Evolutionary conservation across 2,888 invertebrate species (phyloP).

Genomic region (Fragum sueziense): DNA sequence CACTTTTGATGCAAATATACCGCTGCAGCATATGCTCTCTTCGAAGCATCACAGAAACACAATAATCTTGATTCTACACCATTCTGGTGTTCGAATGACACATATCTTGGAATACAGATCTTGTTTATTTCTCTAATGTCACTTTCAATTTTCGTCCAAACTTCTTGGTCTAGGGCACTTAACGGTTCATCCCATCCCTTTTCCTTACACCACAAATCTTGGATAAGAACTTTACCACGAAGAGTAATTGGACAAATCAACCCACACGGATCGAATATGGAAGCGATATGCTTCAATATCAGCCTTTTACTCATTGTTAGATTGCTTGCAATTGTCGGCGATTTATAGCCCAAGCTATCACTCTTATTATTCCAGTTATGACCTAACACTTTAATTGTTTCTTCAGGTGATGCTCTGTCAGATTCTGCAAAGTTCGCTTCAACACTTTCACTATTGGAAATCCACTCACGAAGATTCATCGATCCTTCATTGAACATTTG

Average conservation of each 20-base stretch:
- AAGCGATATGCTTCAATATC: conserved; percentile 21
- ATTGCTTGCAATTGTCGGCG: neutral
- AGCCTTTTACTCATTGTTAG: conserved; percentile 7
- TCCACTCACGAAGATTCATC: conserved; percentile 47
- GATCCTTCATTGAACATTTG: conserved; percentile 30
- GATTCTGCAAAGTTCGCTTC: neutral
- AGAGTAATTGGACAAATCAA: conserved; percentile 8
- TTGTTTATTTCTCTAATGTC: neutral
- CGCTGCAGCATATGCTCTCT: conserved; percentile 23
- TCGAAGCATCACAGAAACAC: conserved; percentile 33
- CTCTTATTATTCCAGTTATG: conserved; percentile 25
- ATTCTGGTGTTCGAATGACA: neutral
- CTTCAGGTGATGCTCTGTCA: conserved; percentile 4
- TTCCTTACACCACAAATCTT: conserved; percentile 22
- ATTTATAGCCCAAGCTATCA: conserved; percentile 12
- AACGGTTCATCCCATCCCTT: conserved; percentile 12
- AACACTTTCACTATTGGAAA: conserved; percentile 16
- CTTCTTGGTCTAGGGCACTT: neutral
- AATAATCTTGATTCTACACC: neutral
- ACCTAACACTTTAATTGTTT: conserved; percentile 23
- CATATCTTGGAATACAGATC: neutral
- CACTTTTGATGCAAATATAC: conserved; percentile 28
- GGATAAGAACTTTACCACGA: conserved; percentile 20
- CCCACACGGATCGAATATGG: conserved; percentile 21
- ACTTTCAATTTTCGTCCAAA: neutral